phyloP scores from a whole-genome alignment of 2,113 vertebrate genomes.

The Athene cunicularia region DNA sequence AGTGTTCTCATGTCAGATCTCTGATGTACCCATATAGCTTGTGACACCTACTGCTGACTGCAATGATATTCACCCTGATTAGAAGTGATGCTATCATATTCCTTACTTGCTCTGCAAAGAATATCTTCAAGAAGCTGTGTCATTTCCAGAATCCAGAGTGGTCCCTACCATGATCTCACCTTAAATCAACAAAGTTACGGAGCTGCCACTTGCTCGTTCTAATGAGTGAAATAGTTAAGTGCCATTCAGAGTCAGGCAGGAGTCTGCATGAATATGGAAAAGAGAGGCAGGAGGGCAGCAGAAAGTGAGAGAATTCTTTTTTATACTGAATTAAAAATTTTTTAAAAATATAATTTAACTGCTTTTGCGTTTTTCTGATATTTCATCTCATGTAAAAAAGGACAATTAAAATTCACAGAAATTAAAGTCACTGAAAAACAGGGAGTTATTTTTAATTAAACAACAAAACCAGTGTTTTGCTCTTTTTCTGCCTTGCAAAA shows the following conservation, averaged over 20 bases:
- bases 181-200: not conserved
- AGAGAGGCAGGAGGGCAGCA: conserved; percentile 36
- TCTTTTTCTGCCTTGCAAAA: not conserved
- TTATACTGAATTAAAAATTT: not conserved
- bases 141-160: conserved; percentile 11
- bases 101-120: not conserved
- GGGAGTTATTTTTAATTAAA: not conserved
- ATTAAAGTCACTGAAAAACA: not conserved
- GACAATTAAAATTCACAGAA: not conserved
- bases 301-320: conserved; percentile 37
- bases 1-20: not conserved
- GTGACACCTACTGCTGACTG: conserved; percentile 47
- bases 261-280: conserved; percentile 37
- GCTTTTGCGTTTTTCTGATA: not conserved
- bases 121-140: not conserved
- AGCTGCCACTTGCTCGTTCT: not conserved
- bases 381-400: not conserved
- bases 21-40: conserved; percentile 23
- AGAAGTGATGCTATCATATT: conserved; percentile 7
- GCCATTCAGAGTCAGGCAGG: conserved; percentile 30
- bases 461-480: not conserved
- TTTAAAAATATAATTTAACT: not conserved
- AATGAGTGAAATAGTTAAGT: conserved; percentile 36
- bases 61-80: conserved; percentile 24
- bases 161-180: not conserved